Evolutionary conservation across 2,113 vertebrate species (phyloP).

Genomic region (Salvelinus fontinalis): DNA sequence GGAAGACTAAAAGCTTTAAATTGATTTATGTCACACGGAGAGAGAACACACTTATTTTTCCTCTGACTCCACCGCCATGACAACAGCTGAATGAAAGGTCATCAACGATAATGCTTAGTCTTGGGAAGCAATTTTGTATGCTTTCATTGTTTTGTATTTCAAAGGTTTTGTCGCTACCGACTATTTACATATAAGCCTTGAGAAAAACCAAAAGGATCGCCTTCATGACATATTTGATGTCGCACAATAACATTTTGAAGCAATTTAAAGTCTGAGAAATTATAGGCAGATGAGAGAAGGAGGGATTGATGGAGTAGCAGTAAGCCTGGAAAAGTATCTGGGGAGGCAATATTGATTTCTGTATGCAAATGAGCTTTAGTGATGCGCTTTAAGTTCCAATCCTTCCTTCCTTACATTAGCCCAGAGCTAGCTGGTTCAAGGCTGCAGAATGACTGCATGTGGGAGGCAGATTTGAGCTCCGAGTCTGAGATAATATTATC

Average conservation of each 20-base stretch:
- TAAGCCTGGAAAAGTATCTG: constrained; percentile 40
- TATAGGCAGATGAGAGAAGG: constrained; percentile 24
- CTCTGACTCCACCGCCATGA: background rate
- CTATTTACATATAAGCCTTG: constrained; percentile 10
- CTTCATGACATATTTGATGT: constrained; percentile 16
- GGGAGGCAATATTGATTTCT: constrained; percentile 37
- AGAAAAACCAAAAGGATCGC: constrained; percentile 22
- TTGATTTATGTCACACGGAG: constrained; percentile 28
- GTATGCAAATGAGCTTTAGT: constrained; percentile 47
- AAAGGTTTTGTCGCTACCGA: constrained; percentile 18
- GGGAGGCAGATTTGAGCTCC: too few relatives aligned
- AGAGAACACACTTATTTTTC: background rate
- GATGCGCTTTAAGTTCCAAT: background rate
- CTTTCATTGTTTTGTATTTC: constrained; percentile 21
- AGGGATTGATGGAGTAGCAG: constrained; percentile 21
- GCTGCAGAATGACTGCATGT: too few relatives aligned
- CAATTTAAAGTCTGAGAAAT: constrained; percentile 48
- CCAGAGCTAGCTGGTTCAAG: too few relatives aligned
- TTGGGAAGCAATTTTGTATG: constrained; percentile 15
- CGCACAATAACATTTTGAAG: constrained; percentile 30
- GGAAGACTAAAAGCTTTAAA: constrained; percentile 17
- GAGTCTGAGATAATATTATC: background rate
- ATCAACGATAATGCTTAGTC: constrained; percentile 27
- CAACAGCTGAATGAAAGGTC: constrained; percentile 24
- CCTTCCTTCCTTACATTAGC: background rate